Percentiles rank a stretch among this genome's conserved stretches.
Conservation (phyloP, 2,113 vertebrate genomes). For the Brachionichthys hirsutus region DNA sequence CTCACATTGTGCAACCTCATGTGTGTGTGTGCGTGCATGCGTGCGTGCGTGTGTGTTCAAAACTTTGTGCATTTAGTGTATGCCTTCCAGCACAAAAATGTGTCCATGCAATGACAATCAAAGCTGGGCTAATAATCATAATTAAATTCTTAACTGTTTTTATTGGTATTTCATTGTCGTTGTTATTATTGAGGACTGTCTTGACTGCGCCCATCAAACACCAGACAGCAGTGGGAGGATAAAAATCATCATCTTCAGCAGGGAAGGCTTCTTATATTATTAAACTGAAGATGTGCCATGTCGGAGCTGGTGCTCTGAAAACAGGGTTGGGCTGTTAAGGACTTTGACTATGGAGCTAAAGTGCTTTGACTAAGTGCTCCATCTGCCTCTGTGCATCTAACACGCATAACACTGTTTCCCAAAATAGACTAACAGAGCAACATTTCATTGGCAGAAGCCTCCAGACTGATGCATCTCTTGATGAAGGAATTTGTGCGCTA, state of each 20-base stretch:
- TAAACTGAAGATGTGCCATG: slow-evolving; percentile 21
- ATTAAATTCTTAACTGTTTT: too few species aligned
- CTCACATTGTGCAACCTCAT: slow-evolving; percentile 2
- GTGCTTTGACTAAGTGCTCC: slow-evolving; percentile 60
- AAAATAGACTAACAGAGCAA: slow-evolving; percentile 47
- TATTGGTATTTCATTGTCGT: too few species aligned
- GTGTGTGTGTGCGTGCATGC: slow-evolving; percentile 5
- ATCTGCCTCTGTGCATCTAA: slow-evolving; percentile 46
- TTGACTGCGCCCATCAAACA: too few species aligned
- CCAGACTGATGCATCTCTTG: slow-evolving; percentile 2
- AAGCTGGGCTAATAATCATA: too few species aligned
- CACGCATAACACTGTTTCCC: slow-evolving; percentile 36
- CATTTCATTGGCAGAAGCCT: slow-evolving; percentile 9
- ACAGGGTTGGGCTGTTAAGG: slow-evolving; percentile 22
- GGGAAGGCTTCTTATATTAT: slow-evolving; percentile 32
- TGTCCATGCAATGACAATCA: too few species aligned
- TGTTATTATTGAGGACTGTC: too few species aligned
- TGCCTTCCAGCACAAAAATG: slow-evolving; percentile 9
- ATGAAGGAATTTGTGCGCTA: not conserved
- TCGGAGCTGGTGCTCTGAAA: slow-evolving; percentile 5
- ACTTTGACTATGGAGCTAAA: slow-evolving; percentile 40
- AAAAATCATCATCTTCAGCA: not conserved
- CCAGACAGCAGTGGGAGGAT: too few species aligned
- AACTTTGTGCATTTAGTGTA: not conserved
- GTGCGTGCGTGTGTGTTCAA: too few species aligned